Conservation (phyloP, 2,113 vertebrate genomes). For the Chauna torquata region DNA sequence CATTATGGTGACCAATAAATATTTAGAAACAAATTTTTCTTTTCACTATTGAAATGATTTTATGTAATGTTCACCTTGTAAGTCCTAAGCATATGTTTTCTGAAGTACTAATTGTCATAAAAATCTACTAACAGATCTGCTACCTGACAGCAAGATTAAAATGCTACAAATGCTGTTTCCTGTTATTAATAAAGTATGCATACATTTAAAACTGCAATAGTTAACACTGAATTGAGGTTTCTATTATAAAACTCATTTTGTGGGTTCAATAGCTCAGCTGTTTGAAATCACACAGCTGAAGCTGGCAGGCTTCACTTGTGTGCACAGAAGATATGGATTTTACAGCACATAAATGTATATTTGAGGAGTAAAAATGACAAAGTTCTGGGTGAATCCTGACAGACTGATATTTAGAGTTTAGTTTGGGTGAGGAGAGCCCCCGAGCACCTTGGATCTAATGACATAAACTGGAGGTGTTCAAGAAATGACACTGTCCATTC, state of each 20-base stretch:
- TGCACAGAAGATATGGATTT: not conserved
- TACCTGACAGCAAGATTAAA: not conserved
- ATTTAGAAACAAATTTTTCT: slow-evolving; percentile 31
- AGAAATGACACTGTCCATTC: not conserved
- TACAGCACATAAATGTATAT: not conserved
- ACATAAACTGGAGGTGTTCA: not conserved
- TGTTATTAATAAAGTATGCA: not conserved
- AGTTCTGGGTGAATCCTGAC: not conserved
- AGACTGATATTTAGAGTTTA: not conserved
- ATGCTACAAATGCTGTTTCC: not conserved
- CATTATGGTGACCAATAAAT: slow-evolving; percentile 35
- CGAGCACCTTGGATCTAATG: not conserved
- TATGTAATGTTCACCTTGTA: not conserved
- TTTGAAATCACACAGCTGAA: slow-evolving; percentile 42
- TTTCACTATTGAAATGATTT: not conserved
- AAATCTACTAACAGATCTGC: not conserved
- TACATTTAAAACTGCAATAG: not conserved
- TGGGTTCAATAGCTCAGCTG: slow-evolving; percentile 34
- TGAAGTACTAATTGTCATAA: not conserved
- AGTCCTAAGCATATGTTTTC: not conserved
- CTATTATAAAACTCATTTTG: slow-evolving; percentile 23
- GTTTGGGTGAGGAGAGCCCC: not conserved
- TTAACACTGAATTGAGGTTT: slow-evolving; percentile 27
- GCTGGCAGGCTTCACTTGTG: not conserved
- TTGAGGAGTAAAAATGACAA: not conserved